Evolutionary conservation across 2,888 invertebrate genomes (phyloP).

Genomic region (Cephus nigrinus): DNA sequence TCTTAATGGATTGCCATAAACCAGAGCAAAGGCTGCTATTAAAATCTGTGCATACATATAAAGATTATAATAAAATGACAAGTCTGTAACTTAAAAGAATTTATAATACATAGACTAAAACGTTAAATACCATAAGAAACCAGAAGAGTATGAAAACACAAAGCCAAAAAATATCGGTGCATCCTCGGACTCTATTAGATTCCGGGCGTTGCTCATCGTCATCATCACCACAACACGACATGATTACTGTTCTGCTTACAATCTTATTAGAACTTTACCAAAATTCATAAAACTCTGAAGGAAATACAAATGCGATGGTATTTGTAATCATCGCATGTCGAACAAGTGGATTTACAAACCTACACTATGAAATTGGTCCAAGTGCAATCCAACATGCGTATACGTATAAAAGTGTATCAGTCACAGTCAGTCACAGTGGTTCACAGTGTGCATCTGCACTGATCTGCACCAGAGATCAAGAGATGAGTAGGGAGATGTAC

Average conservation of each 20-base stretch:
- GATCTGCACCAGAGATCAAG: no score
- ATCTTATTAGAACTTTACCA: background rate
- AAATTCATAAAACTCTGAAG: background rate
- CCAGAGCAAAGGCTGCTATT: constrained; percentile 87
- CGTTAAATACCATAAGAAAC: constrained; percentile 80
- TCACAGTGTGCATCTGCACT: background rate
- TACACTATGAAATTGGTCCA: background rate
- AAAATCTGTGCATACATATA: constrained; percentile 71
- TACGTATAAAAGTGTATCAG: background rate
- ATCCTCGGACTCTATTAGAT: constrained; percentile 74
- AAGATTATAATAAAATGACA: background rate
- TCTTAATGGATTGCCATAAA: constrained; percentile 87
- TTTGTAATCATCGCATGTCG: background rate
- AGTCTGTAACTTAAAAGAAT: background rate
- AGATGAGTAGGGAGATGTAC: no score
- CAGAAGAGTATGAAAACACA: constrained; percentile 83
- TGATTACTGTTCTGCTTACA: constrained; percentile 25
- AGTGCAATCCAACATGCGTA: background rate
- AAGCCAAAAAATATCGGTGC: constrained; percentile 87
- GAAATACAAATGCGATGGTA: background rate
- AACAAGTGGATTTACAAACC: background rate
- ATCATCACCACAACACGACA: constrained; percentile 56
- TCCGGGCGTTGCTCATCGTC: constrained; percentile 61
- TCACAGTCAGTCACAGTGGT: background rate
- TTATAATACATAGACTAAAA: constrained; percentile 3